These are phyloP conservation scores for Podabrus alpinus DNA, from an alignment of 2,888 invertebrate genomes.

Conservation along the genomic window DNA sequence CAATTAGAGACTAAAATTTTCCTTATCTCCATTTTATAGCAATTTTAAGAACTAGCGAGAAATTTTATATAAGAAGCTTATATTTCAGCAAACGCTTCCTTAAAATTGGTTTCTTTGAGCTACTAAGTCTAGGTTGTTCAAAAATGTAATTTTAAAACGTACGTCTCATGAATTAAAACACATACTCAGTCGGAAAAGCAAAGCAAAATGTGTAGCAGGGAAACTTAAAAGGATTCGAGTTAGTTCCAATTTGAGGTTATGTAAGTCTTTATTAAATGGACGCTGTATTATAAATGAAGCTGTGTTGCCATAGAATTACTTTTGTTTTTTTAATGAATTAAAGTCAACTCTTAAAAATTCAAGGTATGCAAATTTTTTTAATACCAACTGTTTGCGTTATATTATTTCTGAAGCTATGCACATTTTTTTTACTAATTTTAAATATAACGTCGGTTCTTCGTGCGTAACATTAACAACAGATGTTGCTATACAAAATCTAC, in stretches of 20 bases:
- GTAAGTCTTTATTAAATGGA: background rate
- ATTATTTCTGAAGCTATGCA: background rate
- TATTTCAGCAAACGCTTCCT: background rate
- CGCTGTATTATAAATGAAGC: background rate
- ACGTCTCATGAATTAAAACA: background rate
- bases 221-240: background rate
- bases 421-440: background rate
- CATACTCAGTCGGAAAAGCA: background rate
- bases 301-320: background rate
- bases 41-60: background rate
- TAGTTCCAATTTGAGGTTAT: background rate
- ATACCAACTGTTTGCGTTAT: background rate
- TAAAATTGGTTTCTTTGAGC: background rate
- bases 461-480: conserved; percentile 3
- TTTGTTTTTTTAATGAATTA: background rate
- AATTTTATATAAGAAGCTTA: background rate
- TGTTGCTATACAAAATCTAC: background rate
- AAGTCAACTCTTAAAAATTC: background rate
- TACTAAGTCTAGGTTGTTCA: background rate
- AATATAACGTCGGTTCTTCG: background rate
- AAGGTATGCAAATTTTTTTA: background rate
- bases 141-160: background rate
- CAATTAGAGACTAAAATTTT: background rate
- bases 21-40: background rate
- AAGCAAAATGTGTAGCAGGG: background rate